These are phyloP conservation scores for Lamproptera curius DNA, from an alignment of 2,888 invertebrate species.

Conservation along the genomic window DNA sequence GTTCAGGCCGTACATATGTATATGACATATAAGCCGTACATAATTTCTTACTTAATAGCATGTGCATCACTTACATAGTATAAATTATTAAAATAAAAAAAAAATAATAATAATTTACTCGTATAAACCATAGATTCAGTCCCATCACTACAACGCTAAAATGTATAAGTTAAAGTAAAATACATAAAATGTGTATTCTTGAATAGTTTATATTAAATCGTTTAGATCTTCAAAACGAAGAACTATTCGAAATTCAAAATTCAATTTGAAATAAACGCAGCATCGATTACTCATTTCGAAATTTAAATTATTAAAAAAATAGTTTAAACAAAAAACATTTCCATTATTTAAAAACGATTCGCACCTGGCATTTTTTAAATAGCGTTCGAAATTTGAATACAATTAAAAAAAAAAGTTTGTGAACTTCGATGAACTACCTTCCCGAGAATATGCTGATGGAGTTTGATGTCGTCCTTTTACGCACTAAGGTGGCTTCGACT, in stretches of 20 bases:
- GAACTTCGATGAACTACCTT: slow-evolving; percentile 85
- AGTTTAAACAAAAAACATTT: too few relatives aligned
- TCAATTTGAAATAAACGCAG: too few relatives aligned
- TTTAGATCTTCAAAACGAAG: too few relatives aligned
- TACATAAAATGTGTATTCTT: slow-evolving; percentile 18
- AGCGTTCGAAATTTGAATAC: too few relatives aligned
- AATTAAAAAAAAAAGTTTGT: too few relatives aligned
- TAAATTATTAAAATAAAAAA: slow-evolving; percentile 29
- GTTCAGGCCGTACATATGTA: slow-evolving; percentile 25
- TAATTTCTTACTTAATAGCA: slow-evolving; percentile 12
- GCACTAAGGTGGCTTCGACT: slow-evolving; percentile 84
- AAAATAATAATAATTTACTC: slow-evolving; percentile 39
- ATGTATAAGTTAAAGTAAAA: slow-evolving; percentile 37
- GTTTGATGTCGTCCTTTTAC: slow-evolving; percentile 84
- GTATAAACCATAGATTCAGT: slow-evolving; percentile 49
- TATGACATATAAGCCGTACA: slow-evolving; percentile 10
- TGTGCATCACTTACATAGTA: neutral
- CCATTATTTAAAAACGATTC: too few relatives aligned
- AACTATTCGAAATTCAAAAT: too few relatives aligned
- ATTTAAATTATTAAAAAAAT: too few relatives aligned
- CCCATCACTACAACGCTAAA: slow-evolving; percentile 40
- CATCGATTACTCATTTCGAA: too few relatives aligned
- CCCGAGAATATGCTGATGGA: slow-evolving; percentile 87
- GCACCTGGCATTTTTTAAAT: too few relatives aligned
- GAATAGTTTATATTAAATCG: slow-evolving; percentile 36